Evolutionary conservation across 2,797 vertebrate species (phyloP).

Genomic region (Sebastes nivosus): DNA sequence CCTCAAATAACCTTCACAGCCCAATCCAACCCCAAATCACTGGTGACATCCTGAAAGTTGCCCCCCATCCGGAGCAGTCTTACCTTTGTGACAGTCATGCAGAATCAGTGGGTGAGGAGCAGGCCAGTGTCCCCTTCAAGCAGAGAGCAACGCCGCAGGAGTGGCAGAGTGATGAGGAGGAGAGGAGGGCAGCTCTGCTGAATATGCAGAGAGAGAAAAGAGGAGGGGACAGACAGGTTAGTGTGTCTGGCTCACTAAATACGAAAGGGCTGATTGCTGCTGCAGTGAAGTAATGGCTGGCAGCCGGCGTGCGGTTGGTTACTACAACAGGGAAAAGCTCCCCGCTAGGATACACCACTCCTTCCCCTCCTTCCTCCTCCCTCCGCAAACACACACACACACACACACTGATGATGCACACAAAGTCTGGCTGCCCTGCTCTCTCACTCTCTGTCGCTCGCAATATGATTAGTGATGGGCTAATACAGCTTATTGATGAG

Average conservation of each 20-base stretch:
- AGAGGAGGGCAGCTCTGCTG: slow-evolving; percentile 73
- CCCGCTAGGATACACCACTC: slow-evolving; percentile 69
- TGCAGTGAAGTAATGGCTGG: slow-evolving; percentile 82
- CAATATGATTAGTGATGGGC: slow-evolving; percentile 69
- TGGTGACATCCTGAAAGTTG: slow-evolving; percentile 28
- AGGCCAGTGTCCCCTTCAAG: slow-evolving; percentile 78
- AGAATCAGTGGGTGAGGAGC: slow-evolving; percentile 84
- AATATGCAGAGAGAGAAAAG: slow-evolving; percentile 57
- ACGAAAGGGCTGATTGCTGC: slow-evolving; percentile 70
- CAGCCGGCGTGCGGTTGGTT: slow-evolving; percentile 67
- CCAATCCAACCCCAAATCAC: neutral
- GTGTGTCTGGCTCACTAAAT: slow-evolving; percentile 74
- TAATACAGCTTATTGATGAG: slow-evolving; percentile 73
- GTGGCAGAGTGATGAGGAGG: slow-evolving; percentile 72
- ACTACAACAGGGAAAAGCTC: slow-evolving; percentile 79
- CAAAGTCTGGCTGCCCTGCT: slow-evolving; percentile 37
- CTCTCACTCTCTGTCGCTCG: slow-evolving; percentile 28
- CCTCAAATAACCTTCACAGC: slow-evolving; percentile 11
- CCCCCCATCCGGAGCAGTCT: slow-evolving; percentile 50
- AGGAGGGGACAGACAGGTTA: slow-evolving; percentile 76
- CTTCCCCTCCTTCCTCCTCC: slow-evolving; percentile 56
- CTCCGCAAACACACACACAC: slow-evolving; percentile 18
- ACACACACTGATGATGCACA: slow-evolving; percentile 33
- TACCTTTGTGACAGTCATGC: slow-evolving; percentile 98
- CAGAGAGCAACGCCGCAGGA: slow-evolving; percentile 75